Conservation (phyloP, 2,888 invertebrate species). For the Cosmia trapezina region DNA sequence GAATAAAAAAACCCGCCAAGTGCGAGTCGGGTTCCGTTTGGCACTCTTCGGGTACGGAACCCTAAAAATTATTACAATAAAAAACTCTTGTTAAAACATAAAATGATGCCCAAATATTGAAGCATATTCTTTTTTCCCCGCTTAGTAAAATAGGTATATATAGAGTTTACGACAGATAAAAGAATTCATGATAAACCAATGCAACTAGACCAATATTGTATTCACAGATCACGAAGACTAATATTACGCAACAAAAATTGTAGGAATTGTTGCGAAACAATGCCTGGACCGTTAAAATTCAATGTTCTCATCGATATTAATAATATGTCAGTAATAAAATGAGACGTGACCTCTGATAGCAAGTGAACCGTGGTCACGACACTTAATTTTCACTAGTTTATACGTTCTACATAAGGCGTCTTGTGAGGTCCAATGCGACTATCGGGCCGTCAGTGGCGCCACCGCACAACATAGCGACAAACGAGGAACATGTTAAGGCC, state of each 20-base stretch:
- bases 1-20: not conserved
- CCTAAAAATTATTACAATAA: not conserved
- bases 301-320: slow-evolving; percentile 86
- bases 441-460: slow-evolving; percentile 80
- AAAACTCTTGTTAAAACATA: not conserved
- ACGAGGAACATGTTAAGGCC: slow-evolving; percentile 72
- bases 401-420: slow-evolving; percentile 84
- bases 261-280: slow-evolving; percentile 78
- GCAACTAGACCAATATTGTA: slow-evolving; percentile 55
- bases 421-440: slow-evolving; percentile 83
- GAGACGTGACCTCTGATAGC: slow-evolving; percentile 86
- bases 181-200: slow-evolving; percentile 55
- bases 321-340: slow-evolving; percentile 89
- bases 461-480: slow-evolving; percentile 70
- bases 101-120: slow-evolving; percentile 1
- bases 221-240: slow-evolving; percentile 54
- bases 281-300: slow-evolving; percentile 81
- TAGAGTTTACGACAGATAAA: slow-evolving; percentile 60
- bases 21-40: no score
- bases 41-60: no score
- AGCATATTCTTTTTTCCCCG: not conserved
- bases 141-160: slow-evolving; percentile 14
- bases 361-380: slow-evolving; percentile 83
- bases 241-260: slow-evolving; percentile 55
- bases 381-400: slow-evolving; percentile 89